These are phyloP conservation scores for Lucilia sericata DNA, from an alignment of 1,140 invertebrate genomes.

Conservation along the genomic window DNA sequence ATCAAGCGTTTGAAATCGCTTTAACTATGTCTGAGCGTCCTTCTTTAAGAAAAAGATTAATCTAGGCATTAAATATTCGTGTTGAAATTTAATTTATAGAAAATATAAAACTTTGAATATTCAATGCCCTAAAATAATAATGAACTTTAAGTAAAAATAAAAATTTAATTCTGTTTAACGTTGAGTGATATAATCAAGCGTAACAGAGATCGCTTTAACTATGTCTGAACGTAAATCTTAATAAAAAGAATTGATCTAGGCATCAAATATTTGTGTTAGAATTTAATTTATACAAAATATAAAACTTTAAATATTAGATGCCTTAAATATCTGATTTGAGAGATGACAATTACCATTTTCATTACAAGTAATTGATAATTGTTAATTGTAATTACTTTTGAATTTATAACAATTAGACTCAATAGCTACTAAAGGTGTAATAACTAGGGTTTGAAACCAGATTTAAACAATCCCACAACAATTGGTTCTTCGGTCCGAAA, in stretches of 20 bases:
- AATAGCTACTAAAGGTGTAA: too few species aligned
- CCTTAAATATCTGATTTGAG: not conserved
- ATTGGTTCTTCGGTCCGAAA: too few species aligned
- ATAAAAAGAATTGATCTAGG: slow-evolving; percentile 33
- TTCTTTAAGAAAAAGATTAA: slow-evolving; percentile 20
- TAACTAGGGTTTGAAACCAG: too few species aligned
- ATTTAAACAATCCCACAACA: too few species aligned
- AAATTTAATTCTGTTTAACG: slow-evolving; percentile 52
- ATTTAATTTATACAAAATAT: not conserved
- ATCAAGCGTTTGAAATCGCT: slow-evolving; percentile 55
- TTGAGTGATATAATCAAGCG: slow-evolving; percentile 66
- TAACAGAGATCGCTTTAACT: slow-evolving; percentile 47
- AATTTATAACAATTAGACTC: too few species aligned
- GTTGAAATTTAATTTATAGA: not conserved
- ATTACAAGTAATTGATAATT: too few species aligned
- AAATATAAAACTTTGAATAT: slow-evolving; percentile 4
- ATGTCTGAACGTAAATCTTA: slow-evolving; percentile 49
- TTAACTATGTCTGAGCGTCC: slow-evolving; percentile 51
- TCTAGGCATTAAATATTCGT: slow-evolving; percentile 42
- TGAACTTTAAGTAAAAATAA: too few species aligned
- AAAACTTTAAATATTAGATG: slow-evolving; percentile 18
- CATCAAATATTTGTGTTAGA: slow-evolving; percentile 41
- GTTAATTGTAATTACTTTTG: too few species aligned
- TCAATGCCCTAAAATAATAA: slow-evolving; percentile 7
- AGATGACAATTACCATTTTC: too few species aligned